These are phyloP conservation scores for Imbricaverruca yamaguchii DNA, from an alignment of 2,888 invertebrate species.

Conservation along the genomic window DNA sequence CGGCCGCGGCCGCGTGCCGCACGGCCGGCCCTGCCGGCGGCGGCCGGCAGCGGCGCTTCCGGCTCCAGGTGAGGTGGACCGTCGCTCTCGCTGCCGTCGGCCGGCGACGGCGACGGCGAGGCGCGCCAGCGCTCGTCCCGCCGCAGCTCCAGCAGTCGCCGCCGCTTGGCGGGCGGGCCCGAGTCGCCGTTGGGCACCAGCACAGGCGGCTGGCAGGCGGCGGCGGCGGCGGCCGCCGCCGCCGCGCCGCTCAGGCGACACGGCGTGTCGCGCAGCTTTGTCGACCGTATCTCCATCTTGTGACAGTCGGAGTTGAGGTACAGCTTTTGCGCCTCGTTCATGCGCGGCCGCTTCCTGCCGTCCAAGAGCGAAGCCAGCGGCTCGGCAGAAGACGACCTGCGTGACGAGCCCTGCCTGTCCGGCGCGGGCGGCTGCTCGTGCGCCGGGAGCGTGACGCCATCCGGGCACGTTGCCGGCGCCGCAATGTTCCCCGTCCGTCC, in stretches of 20 bases:
- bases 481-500: background rate
- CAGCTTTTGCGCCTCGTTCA: conserved; percentile 5
- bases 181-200: background rate
- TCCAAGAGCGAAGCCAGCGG: background rate
- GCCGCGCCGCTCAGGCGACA: conserved; percentile 9
- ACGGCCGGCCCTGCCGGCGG: background rate
- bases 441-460: background rate
- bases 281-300: background rate
- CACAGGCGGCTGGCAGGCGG: background rate
- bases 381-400: background rate
- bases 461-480: too few relatives aligned
- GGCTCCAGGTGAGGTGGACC: conserved; percentile 12
- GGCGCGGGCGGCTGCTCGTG: background rate
- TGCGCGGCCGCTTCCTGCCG: background rate
- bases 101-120: background rate
- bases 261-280: conserved; percentile 2
- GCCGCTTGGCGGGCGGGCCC: background rate
- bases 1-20: background rate
- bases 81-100: background rate
- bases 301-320: conserved; percentile 11
- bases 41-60: background rate
- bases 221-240: background rate
- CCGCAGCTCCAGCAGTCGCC: background rate
- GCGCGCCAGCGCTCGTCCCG: background rate
- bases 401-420: background rate